Conservation (phyloP, 2,113 vertebrate species). For the Oncorhynchus tshawytscha region DNA sequence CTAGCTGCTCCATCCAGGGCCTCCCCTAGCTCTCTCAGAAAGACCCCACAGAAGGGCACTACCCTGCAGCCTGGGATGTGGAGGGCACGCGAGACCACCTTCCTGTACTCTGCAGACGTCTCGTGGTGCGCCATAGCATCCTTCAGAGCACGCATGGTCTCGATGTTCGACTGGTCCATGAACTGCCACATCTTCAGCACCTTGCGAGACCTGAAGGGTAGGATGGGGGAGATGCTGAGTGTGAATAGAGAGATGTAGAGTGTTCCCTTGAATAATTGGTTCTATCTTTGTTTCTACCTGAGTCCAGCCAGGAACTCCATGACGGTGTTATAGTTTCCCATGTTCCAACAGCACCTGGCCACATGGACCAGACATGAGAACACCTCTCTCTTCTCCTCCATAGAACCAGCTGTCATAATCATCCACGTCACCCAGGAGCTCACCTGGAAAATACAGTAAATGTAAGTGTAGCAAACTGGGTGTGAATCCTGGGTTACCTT, state of each 20-base stretch:
- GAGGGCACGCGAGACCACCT: conserved; percentile 87
- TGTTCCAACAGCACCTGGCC: conserved; percentile 99
- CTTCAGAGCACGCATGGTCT: conserved; percentile 94
- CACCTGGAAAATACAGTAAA: conserved; percentile 73
- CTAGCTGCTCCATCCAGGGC: conserved; percentile 89
- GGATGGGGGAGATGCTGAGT: neutral
- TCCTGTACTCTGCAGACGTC: conserved; percentile 90
- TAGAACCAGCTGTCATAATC: conserved; percentile 92
- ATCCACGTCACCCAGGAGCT: conserved; percentile 99
- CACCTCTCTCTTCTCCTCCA: conserved; percentile 98
- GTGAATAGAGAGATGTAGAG: no score
- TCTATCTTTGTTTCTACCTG: conserved; percentile 66
- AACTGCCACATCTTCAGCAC: conserved; percentile 99
- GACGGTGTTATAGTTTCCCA: conserved; percentile 98
- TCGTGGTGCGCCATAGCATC: conserved; percentile 97
- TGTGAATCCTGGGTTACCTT: no score
- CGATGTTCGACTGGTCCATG: conserved; percentile 96
- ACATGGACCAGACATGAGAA: conserved; percentile 95
- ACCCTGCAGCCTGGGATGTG: conserved; percentile 97
- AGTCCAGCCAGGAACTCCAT: conserved; percentile 98
- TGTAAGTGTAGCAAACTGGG: no score
- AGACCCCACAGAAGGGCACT: conserved; percentile 96
- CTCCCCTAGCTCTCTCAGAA: conserved; percentile 96
- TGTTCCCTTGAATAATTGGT: no score
- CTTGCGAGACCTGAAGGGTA: conserved; percentile 86